Evolutionary conservation across 2,888 invertebrate species (phyloP).

Genomic region (Rhaphigaster nebulosa): DNA sequence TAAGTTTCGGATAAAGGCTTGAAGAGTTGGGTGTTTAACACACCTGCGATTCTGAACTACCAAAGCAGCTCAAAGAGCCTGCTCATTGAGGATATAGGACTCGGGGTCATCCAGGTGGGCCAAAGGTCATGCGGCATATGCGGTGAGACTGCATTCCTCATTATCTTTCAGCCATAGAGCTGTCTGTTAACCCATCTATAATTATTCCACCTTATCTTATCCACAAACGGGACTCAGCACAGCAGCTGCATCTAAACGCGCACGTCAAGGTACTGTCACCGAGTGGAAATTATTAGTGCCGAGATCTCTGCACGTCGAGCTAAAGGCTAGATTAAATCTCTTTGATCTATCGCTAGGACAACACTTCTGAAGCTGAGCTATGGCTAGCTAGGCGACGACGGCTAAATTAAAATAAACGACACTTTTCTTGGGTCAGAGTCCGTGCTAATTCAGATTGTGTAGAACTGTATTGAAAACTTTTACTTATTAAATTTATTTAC

Average conservation of each 20-base stretch:
- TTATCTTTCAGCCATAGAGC: not conserved
- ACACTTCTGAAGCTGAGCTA: not conserved
- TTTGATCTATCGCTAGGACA: not conserved
- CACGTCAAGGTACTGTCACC: not conserved
- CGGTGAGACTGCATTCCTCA: not conserved
- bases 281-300: not conserved
- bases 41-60: not conserved
- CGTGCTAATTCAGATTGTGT: not conserved
- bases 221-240: constrained; percentile 4
- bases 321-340: not conserved
- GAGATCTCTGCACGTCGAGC: not conserved
- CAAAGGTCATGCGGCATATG: constrained; percentile 12
- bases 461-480: not conserved
- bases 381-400: not conserved
- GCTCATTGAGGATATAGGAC: not conserved
- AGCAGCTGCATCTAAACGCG: not conserved
- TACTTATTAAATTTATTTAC: too few relatives aligned
- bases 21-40: not conserved
- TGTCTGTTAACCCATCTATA: constrained; percentile 11
- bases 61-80: not conserved
- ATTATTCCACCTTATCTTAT: constrained; percentile 33
- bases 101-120: not conserved
- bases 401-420: not conserved
- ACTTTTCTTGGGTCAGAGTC: not conserved
- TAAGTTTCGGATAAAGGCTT: not conserved